Conservation (phyloP, 1,140 invertebrate species). For the Bombyx mori region ASM3026992v2 NC_085129.1:4828501-4829000, state of each 20-base stretch:
- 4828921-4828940: constrained; percentile 63
- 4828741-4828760: constrained; percentile 4
- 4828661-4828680: too few relatives aligned
- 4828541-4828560: too few relatives aligned
- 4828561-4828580: too few relatives aligned
- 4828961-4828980: constrained; percentile 18
- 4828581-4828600: too few relatives aligned
- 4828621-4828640: too few relatives aligned
- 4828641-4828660: too few relatives aligned
- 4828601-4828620: too few relatives aligned
- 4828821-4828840: constrained; percentile 38
- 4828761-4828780: constrained; percentile 14
- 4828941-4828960: constrained; percentile 40
- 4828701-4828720: neutral
- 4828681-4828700: too few relatives aligned
- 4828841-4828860: constrained; percentile 58
- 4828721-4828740: neutral
- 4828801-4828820: constrained; percentile 34
- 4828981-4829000: constrained; percentile 16
- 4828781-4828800: constrained; percentile 12
- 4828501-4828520: neutral
- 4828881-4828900: constrained; percentile 66
- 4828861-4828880: constrained; percentile 34
- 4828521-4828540: too few relatives aligned
- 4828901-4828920: constrained; percentile 42